These are phyloP conservation scores for Epistrophe grossulariae DNA, from an alignment of 2,888 invertebrate genomes.

Conservation along the genomic window DNA sequence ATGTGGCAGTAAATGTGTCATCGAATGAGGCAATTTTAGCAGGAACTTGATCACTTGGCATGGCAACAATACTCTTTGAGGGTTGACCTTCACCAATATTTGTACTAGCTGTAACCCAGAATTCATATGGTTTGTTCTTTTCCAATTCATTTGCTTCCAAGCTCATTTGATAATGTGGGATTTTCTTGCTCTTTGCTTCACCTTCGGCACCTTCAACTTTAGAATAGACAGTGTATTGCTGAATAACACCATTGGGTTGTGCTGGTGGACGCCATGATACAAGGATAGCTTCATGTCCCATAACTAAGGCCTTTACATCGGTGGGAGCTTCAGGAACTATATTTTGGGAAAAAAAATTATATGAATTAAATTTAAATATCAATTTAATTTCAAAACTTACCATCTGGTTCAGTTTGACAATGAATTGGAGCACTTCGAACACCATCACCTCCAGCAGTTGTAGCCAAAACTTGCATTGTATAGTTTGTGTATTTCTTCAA, in stretches of 20 bases:
- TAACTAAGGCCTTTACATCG: conserved; percentile 95
- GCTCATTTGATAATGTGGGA: conserved; percentile 93
- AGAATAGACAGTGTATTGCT: conserved; percentile 96
- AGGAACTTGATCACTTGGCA: conserved; percentile 91
- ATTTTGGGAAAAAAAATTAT: conserved; percentile 64
- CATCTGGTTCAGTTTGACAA: conserved; percentile 97
- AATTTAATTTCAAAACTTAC: conserved; percentile 84
- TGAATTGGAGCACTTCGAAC: conserved; percentile 91
- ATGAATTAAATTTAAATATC: background rate
- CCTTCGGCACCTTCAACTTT: conserved; percentile 88
- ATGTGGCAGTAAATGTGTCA: conserved; percentile 95
- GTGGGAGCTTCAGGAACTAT: conserved; percentile 96
- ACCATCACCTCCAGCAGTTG: conserved; percentile 97
- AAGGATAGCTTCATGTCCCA: conserved; percentile 95
- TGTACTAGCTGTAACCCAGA: conserved; percentile 97
- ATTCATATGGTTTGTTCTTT: conserved; percentile 93
- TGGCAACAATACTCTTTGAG: conserved; percentile 93
- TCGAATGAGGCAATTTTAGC: conserved; percentile 98
- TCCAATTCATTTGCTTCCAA: conserved; percentile 94
- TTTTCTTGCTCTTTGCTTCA: conserved; percentile 90
- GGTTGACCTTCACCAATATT: conserved; percentile 97
- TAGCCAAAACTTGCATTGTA: conserved; percentile 97
- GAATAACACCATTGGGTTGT: conserved; percentile 96
- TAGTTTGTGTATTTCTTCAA: conserved; percentile 98
- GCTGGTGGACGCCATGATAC: conserved; percentile 97